Base-by-base conservation (phyloP, 1,140 invertebrate species). In the Apolygus lucorum region DNA sequence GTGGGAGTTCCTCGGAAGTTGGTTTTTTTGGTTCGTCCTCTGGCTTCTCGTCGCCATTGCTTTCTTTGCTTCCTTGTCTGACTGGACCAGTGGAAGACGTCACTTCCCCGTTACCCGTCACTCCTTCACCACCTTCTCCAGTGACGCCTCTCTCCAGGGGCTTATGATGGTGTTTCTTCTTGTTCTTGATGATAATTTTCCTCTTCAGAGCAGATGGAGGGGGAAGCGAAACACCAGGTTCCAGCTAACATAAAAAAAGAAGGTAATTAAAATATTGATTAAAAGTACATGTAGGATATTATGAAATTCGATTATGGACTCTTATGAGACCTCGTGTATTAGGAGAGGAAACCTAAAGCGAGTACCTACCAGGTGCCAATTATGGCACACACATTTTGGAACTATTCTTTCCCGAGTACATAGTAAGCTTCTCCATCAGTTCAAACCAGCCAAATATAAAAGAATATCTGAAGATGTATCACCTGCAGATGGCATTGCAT, bases 131-230 rank as follows among this genome's bases (percentile, higher is more conserved):
- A 67, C 76, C 52, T 28, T 73, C 72, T 34, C 75, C 71, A 14
- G 71, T 62, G 21, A 63, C 68, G 24, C 73, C 78, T 76, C 72
- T 73, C 75, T 68, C 78, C 76, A 62, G 67, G 75, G 66, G 74
- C 75, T 73, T 74, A 75, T 92, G 90, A 75, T 90, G 88, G 78
- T 96, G 93, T 78, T 96, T 96, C 81, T 98, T 98, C 80, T 98
- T 99, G 77, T 98, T 98, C 80, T 98, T 99, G 70, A 98, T 95
- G 67, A 99, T 92, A 70, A 98, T 98, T 81, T 96, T 98, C 69
- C 91, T 84, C 74, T 88, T 91, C 26, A 98, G 78, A 54, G 88
- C 76, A 4, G 87, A 86, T 0, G 96, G 95, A 26, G 94, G 91
- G 21, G 96, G 96, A 68, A 99, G 80, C 63, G 90, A 85, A 71